These are phyloP conservation scores for Siniperca obscura DNA, from an alignment of 2,797 vertebrate genomes.

Conservation along the genomic window DNA sequence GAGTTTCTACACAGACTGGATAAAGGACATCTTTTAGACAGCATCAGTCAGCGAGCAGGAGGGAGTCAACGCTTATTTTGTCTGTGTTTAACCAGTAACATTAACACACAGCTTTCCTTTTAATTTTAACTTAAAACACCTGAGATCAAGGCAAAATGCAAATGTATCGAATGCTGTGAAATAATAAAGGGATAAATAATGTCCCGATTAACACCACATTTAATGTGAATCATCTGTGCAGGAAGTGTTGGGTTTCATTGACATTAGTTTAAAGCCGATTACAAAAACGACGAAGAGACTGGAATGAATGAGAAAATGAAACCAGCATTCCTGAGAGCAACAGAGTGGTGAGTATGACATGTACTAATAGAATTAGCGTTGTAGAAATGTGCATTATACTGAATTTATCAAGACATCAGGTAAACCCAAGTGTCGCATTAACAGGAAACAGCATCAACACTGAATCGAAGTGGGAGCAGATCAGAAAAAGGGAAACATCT, in stretches of 20 bases:
- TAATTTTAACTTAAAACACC: background rate
- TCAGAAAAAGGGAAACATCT: background rate
- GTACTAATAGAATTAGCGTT: background rate
- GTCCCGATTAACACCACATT: background rate
- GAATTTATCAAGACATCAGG: background rate
- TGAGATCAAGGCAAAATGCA: background rate
- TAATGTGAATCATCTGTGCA: background rate
- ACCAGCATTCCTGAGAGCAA: background rate
- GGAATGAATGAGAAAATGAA: background rate
- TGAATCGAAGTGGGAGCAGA: no score
- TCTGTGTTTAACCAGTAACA: background rate
- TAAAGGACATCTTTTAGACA: background rate
- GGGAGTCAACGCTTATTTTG: background rate
- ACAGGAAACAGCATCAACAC: background rate
- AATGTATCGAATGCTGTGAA: background rate
- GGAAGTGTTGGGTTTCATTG: background rate
- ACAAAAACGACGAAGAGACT: no score
- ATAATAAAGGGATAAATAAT: background rate
- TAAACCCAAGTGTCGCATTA: no score
- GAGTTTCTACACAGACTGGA: background rate
- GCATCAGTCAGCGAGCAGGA: background rate
- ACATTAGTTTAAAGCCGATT: no score
- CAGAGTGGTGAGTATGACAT: background rate
- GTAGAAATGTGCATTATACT: background rate
- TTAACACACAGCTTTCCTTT: background rate